These are phyloP conservation scores for Oreortyx pictus DNA, from an alignment of 2,797 vertebrate species.

Conservation along the genomic window DNA sequence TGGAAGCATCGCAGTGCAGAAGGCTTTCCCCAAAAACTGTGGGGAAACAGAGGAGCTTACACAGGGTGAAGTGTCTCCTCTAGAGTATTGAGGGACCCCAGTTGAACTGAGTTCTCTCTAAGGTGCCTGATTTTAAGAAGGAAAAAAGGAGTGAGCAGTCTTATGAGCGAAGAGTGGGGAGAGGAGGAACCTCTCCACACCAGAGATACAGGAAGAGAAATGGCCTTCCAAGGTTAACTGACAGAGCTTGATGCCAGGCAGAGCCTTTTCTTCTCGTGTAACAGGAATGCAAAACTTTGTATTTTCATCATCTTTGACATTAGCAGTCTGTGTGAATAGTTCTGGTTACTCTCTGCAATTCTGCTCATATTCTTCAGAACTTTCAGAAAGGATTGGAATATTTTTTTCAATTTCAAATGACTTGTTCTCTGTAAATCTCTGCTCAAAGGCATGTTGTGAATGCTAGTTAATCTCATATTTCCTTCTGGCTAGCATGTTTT, in stretches of 20 bases:
- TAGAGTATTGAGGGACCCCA: background rate
- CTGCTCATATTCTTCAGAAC: background rate
- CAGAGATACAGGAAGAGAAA: background rate
- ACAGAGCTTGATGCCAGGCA: background rate
- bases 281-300: background rate
- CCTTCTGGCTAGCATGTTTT: constrained; percentile 62
- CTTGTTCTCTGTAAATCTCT: constrained; percentile 58
- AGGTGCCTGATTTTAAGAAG: background rate
- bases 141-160: background rate
- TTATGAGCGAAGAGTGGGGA: background rate
- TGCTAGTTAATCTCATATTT: constrained; percentile 58
- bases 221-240: background rate
- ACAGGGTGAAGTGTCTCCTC: background rate
- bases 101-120: background rate
- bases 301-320: background rate
- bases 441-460: constrained; percentile 54
- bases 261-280: background rate
- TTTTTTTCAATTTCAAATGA: constrained; percentile 46
- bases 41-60: background rate
- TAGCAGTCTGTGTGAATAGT: background rate
- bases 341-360: background rate
- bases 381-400: constrained; percentile 46
- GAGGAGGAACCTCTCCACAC: background rate
- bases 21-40: background rate
- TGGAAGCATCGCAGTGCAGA: background rate